phyloP scores from a whole-genome alignment of 2,888 invertebrate genomes.

The Sinopyrophorus schimmeli region DNA sequence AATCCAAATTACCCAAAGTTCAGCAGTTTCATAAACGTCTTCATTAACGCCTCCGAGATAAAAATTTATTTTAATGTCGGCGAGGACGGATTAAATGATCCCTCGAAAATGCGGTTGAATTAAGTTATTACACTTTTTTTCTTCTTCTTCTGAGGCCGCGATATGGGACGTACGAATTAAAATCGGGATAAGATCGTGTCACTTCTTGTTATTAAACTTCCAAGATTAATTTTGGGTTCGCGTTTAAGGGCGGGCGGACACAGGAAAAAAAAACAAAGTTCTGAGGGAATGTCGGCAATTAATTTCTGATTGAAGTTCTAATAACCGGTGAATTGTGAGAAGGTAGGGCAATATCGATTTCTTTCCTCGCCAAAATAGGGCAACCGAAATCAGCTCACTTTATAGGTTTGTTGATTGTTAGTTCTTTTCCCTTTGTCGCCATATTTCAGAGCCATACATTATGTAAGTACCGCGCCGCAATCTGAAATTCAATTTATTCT shows the following conservation, averaged over 20 bases:
- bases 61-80: slow-evolving; percentile 32
- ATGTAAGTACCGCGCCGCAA: slow-evolving; percentile 36
- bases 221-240: no score
- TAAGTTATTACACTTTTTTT: slow-evolving; percentile 31
- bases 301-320: slow-evolving; percentile 27
- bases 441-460: slow-evolving; percentile 39
- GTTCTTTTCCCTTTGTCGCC: slow-evolving; percentile 40
- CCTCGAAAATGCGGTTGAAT: slow-evolving; percentile 30
- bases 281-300: slow-evolving; percentile 19
- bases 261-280: no score
- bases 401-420: slow-evolving; percentile 40
- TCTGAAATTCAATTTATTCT: slow-evolving; percentile 39
- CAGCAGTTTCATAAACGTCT: slow-evolving; percentile 29
- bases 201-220: slow-evolving; percentile 22
- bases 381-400: slow-evolving; percentile 30
- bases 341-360: slow-evolving; percentile 29
- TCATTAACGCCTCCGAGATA: slow-evolving; percentile 31
- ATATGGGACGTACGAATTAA: slow-evolving; percentile 28
- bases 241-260: no score
- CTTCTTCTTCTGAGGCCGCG: slow-evolving; percentile 17
- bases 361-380: slow-evolving; percentile 26
- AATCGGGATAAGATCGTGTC: slow-evolving; percentile 29
- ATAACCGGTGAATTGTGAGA: slow-evolving; percentile 27
- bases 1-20: slow-evolving; percentile 31
- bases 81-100: slow-evolving; percentile 31